Conservation (phyloP, 2,113 vertebrate species). For the Maccullochella peelii region DNA sequence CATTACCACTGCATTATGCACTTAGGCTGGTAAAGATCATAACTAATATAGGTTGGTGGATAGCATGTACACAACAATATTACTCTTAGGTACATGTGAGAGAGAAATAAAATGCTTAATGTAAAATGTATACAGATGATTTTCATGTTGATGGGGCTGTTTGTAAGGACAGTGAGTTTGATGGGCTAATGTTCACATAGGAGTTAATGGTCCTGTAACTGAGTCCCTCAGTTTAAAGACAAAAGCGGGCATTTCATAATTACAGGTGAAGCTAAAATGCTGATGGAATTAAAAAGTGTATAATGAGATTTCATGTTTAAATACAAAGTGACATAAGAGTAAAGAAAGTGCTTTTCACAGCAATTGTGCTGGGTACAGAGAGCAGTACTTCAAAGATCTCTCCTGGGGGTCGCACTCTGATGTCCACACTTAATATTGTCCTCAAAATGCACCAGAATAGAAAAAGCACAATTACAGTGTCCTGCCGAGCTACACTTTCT, state of each 20-base stretch:
- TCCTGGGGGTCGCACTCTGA: constrained; percentile 48
- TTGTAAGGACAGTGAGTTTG: not conserved
- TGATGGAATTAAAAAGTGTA: constrained; percentile 39
- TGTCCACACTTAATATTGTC: constrained; percentile 33
- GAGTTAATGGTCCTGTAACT: not conserved
- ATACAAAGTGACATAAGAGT: constrained; percentile 25
- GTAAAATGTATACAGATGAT: not conserved
- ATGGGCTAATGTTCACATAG: not conserved
- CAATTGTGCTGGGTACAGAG: constrained; percentile 24
- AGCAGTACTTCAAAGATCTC: constrained; percentile 46
- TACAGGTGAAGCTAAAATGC: constrained; percentile 21
- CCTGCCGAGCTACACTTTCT: constrained; percentile 28
- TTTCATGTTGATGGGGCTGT: not conserved
- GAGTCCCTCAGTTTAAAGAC: constrained; percentile 19
- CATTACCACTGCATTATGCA: not conserved
- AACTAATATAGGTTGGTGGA: not conserved
- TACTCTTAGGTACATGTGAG: not conserved
- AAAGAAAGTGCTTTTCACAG: constrained; percentile 58
- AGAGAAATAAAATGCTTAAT: not conserved
- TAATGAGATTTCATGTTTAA: constrained; percentile 26
- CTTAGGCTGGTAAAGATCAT: not conserved
- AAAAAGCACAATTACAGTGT: constrained; percentile 34
- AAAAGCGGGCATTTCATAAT: constrained; percentile 20
- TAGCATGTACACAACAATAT: not conserved
- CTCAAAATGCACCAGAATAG: constrained; percentile 27